A percentile compares a stretch with the other conserved stretches of the same genome.
Conservation (phyloP, 2,113 vertebrate genomes). For the Condylura cristata region DNA sequence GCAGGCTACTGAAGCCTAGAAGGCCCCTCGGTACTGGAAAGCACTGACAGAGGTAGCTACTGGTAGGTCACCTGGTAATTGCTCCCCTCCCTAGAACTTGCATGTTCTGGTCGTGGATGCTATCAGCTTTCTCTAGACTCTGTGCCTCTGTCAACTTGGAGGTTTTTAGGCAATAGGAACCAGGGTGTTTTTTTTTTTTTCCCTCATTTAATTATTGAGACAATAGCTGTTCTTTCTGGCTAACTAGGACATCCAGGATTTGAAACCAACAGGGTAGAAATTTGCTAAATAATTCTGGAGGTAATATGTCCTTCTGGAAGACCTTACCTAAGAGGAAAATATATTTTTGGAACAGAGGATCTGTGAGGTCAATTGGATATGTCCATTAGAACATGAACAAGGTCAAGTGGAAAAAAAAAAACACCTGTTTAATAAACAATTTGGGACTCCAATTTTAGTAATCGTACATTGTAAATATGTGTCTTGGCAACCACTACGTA, state of each 20-base stretch:
- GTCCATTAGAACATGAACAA: background rate
- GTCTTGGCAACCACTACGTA: background rate
- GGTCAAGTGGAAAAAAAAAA: background rate
- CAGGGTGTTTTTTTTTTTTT: background rate
- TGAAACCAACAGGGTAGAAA: background rate
- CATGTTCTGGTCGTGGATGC: background rate
- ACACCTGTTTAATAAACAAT: background rate
- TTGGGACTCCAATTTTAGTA: constrained; percentile 9
- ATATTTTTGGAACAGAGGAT: background rate
- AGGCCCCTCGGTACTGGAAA: background rate
- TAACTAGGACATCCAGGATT: constrained; percentile 39
- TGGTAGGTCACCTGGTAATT: background rate
- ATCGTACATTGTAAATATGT: background rate
- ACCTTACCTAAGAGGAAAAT: background rate
- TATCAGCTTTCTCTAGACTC: constrained; percentile 26
- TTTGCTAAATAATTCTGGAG: constrained; percentile 42
- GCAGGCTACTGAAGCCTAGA: background rate
- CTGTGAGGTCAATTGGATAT: background rate
- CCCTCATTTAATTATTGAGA: constrained; percentile 38
- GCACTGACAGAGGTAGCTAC: background rate
- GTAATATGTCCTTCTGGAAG: background rate
- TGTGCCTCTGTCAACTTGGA: background rate
- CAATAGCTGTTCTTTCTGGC: constrained; percentile 32
- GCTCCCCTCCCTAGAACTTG: background rate
- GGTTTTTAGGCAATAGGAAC: background rate